Conservation (phyloP, 1,140 invertebrate genomes). For the Drosophila ananassae region DNA sequence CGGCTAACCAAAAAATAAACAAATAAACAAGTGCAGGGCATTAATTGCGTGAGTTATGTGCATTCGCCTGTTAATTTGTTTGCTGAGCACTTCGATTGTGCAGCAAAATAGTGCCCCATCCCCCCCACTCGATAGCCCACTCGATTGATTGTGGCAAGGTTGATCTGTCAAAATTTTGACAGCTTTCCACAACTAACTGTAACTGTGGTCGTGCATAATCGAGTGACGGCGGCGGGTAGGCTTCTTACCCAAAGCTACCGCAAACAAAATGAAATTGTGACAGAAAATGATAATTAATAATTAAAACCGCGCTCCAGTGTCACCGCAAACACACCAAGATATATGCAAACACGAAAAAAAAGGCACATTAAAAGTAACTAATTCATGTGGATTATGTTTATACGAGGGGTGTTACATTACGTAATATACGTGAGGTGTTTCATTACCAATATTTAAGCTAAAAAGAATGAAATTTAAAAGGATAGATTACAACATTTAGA, state of each 20-base stretch:
- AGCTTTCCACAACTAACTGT: constrained; percentile 12
- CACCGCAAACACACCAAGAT: constrained; percentile 43
- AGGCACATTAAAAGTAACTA: constrained; percentile 5
- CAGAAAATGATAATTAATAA: constrained; percentile 68
- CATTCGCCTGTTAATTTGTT: constrained; percentile 42
- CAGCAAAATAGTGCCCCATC: not conserved
- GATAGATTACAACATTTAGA: too few species aligned
- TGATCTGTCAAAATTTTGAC: constrained; percentile 39
- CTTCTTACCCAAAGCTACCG: constrained; percentile 27
- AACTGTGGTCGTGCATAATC: constrained; percentile 35
- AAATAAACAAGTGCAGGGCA: constrained; percentile 35
- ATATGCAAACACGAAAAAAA: constrained; percentile 15
- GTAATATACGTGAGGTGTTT: not conserved
- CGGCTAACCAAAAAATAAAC: constrained; percentile 41
- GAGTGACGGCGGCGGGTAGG: not conserved
- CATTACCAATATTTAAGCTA: not conserved
- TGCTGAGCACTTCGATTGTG: constrained; percentile 26
- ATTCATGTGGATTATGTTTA: constrained; percentile 10
- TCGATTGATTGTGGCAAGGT: constrained; percentile 36
- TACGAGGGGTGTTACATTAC: constrained; percentile 1
- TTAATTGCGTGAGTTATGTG: constrained; percentile 42
- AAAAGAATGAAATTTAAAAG: not conserved
- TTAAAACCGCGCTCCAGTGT: constrained; percentile 69
- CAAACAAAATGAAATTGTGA: constrained; percentile 45
- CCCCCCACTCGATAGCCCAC: not conserved